phyloP scores from a whole-genome alignment of 2,113 vertebrate species.

The Gallinago paraguaiae region DNA sequence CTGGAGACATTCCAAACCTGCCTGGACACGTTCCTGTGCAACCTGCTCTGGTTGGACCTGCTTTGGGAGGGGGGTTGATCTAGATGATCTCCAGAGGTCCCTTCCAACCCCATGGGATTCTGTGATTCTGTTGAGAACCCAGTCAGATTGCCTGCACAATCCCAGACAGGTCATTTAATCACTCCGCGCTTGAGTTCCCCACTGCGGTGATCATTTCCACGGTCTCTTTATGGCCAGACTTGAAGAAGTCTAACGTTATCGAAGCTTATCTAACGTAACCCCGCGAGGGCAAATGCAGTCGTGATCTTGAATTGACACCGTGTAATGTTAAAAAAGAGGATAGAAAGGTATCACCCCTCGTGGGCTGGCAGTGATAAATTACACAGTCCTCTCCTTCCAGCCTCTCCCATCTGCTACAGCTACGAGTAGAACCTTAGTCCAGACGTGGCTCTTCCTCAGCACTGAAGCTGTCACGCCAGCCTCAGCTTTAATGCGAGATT shows the following conservation, averaged over 20 bases:
- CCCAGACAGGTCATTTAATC: background rate
- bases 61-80: too few species aligned
- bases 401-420: background rate
- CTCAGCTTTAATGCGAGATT: background rate
- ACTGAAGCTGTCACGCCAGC: background rate
- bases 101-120: too few species aligned
- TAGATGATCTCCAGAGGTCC: too few species aligned
- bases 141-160: background rate
- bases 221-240: background rate
- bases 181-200: background rate
- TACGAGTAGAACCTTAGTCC: background rate
- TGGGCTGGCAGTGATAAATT: conserved; percentile 6
- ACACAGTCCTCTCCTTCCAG: background rate
- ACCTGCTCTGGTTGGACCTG: too few species aligned
- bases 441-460: background rate
- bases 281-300: background rate
- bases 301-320: background rate
- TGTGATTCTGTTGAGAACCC: background rate
- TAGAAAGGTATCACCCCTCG: background rate
- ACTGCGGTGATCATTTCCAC: background rate
- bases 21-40: too few species aligned
- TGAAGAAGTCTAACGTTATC: background rate
- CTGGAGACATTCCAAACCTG: too few species aligned
- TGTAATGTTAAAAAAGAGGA: background rate
- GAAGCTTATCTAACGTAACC: background rate